These are phyloP conservation scores for Xestia c-nigrum DNA, from an alignment of 2,888 invertebrate genomes.

Conservation along the genomic window DNA sequence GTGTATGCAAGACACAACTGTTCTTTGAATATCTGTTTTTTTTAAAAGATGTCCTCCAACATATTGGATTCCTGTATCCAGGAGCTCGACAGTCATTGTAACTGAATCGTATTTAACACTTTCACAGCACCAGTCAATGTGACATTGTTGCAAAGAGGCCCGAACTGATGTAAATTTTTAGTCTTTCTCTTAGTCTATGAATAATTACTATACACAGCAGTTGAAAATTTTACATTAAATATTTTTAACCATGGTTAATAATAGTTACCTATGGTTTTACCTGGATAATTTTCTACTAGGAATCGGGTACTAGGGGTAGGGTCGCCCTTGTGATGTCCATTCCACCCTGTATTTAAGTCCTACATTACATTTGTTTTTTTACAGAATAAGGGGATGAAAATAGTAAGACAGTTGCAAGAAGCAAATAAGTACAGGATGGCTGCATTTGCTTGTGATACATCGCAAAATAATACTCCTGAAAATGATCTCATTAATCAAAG, in stretches of 20 bases:
- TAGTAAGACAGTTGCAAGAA: constrained; percentile 87
- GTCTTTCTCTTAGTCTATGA: background rate
- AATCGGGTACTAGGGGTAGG: too few relatives aligned
- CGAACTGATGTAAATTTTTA: background rate
- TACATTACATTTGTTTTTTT: constrained; percentile 65
- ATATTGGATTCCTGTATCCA: background rate
- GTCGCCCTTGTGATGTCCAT: background rate
- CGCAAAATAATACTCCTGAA: constrained; percentile 80
- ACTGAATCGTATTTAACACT: background rate
- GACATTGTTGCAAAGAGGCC: background rate
- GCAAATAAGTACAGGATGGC: constrained; percentile 89
- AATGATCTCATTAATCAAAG: constrained; percentile 88
- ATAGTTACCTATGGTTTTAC: too few relatives aligned
- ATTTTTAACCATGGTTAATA: background rate
- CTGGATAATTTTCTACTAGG: background rate
- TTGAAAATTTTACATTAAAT: background rate
- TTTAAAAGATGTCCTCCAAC: background rate
- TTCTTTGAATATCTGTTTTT: background rate
- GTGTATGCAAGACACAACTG: background rate
- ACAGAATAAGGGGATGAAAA: constrained; percentile 88
- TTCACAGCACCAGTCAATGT: background rate
- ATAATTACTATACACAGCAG: background rate
- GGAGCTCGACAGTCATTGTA: background rate
- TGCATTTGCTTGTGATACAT: constrained; percentile 88
- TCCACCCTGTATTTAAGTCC: background rate